Evolutionary conservation across 2,797 vertebrate species (phyloP).

Genomic region (Masticophis lateralis): DNA sequence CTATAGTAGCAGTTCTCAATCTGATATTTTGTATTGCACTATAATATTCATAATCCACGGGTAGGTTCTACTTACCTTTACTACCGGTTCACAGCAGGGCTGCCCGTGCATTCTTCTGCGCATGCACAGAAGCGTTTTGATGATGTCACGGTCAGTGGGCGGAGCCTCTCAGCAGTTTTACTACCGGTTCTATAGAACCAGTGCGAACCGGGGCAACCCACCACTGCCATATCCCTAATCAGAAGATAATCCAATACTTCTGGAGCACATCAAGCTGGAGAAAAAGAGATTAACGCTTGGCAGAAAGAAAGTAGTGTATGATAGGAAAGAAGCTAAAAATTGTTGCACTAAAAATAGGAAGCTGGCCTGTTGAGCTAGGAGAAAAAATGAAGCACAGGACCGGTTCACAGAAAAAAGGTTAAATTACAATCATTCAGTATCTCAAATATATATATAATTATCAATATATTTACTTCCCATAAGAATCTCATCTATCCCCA

Average conservation of each 20-base stretch:
- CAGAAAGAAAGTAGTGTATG: background rate
- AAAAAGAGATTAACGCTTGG: background rate
- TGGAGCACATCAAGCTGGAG: background rate
- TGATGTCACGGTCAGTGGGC: too few relatives aligned
- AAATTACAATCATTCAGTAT: background rate
- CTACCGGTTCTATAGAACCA: too few relatives aligned
- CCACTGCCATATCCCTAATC: background rate
- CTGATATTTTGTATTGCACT: background rate
- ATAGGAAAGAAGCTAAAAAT: background rate
- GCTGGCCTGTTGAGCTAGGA: background rate
- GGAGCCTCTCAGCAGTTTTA: too few relatives aligned
- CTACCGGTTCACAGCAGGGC: too few relatives aligned
- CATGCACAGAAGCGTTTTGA: too few relatives aligned
- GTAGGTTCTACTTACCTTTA: too few relatives aligned
- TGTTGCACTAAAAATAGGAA: background rate
- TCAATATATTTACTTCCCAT: background rate
- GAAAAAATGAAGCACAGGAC: background rate
- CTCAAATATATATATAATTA: background rate
- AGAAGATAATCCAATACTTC: background rate
- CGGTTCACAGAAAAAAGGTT: background rate
- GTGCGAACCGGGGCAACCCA: too few relatives aligned
- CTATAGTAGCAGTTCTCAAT: background rate
- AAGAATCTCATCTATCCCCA: background rate
- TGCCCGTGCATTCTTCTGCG: too few relatives aligned
- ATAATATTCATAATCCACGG: background rate